phyloP scores from a whole-genome alignment of 2,888 invertebrate genomes.

The Heliconius aoede region DNA sequence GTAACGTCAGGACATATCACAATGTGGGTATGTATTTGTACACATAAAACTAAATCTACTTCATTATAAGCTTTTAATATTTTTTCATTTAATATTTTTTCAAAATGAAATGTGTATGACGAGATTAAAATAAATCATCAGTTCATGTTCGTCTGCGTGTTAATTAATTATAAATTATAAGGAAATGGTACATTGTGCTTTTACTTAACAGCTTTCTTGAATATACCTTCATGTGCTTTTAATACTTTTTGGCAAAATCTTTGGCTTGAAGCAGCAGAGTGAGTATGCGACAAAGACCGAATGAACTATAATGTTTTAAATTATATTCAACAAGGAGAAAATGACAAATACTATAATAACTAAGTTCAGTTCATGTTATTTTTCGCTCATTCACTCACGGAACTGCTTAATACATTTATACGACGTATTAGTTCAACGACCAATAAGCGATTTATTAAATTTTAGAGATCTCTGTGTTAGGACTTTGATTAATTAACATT shows the following conservation, averaged over 20 bases:
- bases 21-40: slow-evolving; percentile 38
- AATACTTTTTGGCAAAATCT: no score
- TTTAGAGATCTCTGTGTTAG: not conserved
- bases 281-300: no score
- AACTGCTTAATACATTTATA: not conserved
- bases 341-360: not conserved
- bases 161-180: not conserved
- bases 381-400: not conserved
- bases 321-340: no score
- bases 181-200: not conserved
- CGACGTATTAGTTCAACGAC: slow-evolving; percentile 19
- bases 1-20: slow-evolving; percentile 36
- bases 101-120: no score
- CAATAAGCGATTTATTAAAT: slow-evolving; percentile 13
- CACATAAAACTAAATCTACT: slow-evolving; percentile 47
- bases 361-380: not conserved
- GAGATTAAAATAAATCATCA: not conserved
- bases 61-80: slow-evolving; percentile 34
- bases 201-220: not conserved
- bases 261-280: no score
- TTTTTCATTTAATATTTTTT: no score
- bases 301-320: no score
- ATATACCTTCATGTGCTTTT: no score
- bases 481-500: slow-evolving; percentile 25
- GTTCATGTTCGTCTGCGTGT: slow-evolving; percentile 17